phyloP scores from a whole-genome alignment of 1,140 invertebrate genomes.

The Holcopasites calliopsidis region DNA sequence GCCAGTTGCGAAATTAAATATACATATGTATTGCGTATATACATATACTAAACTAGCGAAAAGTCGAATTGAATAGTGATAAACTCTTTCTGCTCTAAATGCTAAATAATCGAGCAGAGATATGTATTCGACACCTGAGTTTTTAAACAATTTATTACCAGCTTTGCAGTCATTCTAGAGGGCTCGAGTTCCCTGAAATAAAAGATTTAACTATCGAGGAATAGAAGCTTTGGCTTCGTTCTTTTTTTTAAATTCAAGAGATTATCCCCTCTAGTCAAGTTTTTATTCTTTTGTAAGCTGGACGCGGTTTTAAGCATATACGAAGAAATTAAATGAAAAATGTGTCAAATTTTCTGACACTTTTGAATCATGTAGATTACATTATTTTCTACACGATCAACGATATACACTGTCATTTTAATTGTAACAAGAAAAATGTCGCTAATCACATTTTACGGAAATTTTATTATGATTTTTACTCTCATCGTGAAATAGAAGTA shows the following conservation, averaged over 20 bases:
- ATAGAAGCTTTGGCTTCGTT: constrained; percentile 43
- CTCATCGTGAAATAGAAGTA: neutral
- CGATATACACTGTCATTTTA: constrained; percentile 21
- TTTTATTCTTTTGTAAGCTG: constrained; percentile 52
- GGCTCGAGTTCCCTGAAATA: too few relatives aligned
- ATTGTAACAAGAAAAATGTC: constrained; percentile 5
- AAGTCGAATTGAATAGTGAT: neutral
- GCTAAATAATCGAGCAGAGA: constrained; percentile 12
- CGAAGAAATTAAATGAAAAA: constrained; percentile 32
- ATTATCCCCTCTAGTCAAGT: constrained; percentile 61
- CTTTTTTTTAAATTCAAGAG: constrained; percentile 49
- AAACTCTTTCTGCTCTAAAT: constrained; percentile 23
- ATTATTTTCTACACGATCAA: constrained; percentile 42
- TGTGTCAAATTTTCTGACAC: constrained; percentile 29
- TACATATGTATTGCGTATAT: neutral
- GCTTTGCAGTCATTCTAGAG: constrained; percentile 40
- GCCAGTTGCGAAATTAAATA: constrained; percentile 23
- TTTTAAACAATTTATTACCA: constrained; percentile 52
- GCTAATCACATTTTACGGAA: constrained; percentile 38
- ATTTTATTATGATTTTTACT: constrained; percentile 52
- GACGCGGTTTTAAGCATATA: too few relatives aligned
- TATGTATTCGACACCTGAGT: constrained; percentile 49
- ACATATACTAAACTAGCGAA: neutral
- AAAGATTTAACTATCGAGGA: constrained; percentile 36
- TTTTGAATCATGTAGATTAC: constrained; percentile 28